Conservation (phyloP, 2,797 vertebrate species). For the Chaetodon trifasciatus region DNA sequence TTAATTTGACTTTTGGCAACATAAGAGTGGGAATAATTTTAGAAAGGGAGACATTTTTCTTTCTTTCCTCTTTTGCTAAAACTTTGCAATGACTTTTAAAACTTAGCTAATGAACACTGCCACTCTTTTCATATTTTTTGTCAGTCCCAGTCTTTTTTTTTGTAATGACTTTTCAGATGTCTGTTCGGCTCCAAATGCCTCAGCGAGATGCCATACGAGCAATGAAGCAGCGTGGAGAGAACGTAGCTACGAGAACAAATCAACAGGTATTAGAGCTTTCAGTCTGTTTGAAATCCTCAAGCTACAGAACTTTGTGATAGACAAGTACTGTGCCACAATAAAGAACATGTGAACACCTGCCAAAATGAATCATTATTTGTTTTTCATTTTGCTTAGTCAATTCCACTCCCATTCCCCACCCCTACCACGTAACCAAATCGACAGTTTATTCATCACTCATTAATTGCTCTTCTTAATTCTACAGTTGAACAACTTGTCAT, state of each 20-base stretch:
- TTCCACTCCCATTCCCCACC: not conserved
- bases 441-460: not conserved
- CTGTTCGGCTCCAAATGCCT: constrained; percentile 54
- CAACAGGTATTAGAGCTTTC: constrained; percentile 39
- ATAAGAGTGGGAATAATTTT: constrained; percentile 27
- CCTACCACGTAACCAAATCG: not conserved
- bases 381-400: not conserved
- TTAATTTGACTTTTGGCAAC: constrained; percentile 47
- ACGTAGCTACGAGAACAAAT: constrained; percentile 29
- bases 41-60: constrained; percentile 16
- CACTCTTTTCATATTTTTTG: constrained; percentile 52
- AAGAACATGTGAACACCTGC: constrained; percentile 9
- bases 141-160: constrained; percentile 45
- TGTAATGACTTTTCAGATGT: constrained; percentile 60
- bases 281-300: constrained; percentile 35
- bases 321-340: not conserved
- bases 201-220: constrained; percentile 48
- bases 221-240: constrained; percentile 29
- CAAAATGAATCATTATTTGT: constrained; percentile 5
- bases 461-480: not conserved
- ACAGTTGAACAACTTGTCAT: not conserved
- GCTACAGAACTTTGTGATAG: constrained; percentile 12
- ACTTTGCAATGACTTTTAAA: constrained; percentile 63
- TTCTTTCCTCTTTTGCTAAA: constrained; percentile 15
- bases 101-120: constrained; percentile 61